A percentile compares a stretch with the other conserved stretches of the same genome.
Conservation (phyloP, 2,888 invertebrate genomes). For the Drosophila falleni region DNA sequence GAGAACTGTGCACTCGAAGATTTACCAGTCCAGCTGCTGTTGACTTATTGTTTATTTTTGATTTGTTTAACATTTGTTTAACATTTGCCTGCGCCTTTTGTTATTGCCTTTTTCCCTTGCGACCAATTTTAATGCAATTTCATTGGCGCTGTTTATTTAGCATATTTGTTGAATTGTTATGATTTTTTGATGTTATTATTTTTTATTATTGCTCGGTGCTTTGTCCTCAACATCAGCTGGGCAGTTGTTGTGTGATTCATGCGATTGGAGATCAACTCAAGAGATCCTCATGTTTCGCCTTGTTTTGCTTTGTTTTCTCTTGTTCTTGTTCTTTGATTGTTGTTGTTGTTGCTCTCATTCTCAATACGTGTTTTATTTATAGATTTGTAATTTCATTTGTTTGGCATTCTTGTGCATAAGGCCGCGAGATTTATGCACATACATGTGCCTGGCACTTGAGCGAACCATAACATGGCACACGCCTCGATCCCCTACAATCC, state of each 20-base stretch:
- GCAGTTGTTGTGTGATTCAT: slow-evolving; percentile 42
- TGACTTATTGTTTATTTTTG: slow-evolving; percentile 64
- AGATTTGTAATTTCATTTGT: slow-evolving; percentile 57
- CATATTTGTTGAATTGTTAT: slow-evolving; percentile 42
- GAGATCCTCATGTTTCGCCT: slow-evolving; percentile 20
- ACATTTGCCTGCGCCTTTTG: slow-evolving; percentile 53
- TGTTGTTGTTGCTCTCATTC: slow-evolving; percentile 1
- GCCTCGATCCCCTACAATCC: slow-evolving; percentile 1
- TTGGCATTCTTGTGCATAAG: slow-evolving; percentile 48
- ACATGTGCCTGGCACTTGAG: slow-evolving; percentile 19
- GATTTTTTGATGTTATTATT: slow-evolving; percentile 13
- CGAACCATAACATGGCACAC: slow-evolving; percentile 11
- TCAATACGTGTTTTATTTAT: slow-evolving; percentile 55
- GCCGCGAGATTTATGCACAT: slow-evolving; percentile 28
- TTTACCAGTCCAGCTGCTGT: slow-evolving; percentile 19
- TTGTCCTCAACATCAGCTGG: slow-evolving; percentile 28
- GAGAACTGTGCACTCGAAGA: slow-evolving; percentile 20
- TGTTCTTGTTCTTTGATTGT: background rate
- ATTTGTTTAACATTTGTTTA: slow-evolving; percentile 66
- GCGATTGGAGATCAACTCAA: slow-evolving; percentile 16
- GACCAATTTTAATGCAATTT: slow-evolving; percentile 12
- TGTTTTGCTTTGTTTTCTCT: slow-evolving; percentile 3
- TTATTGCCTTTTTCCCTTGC: background rate
- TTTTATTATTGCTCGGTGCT: slow-evolving; percentile 3
- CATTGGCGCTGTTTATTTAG: slow-evolving; percentile 48